Conservation (phyloP, 2,113 vertebrate species). For the Lichenostomus cassidix region DNA sequence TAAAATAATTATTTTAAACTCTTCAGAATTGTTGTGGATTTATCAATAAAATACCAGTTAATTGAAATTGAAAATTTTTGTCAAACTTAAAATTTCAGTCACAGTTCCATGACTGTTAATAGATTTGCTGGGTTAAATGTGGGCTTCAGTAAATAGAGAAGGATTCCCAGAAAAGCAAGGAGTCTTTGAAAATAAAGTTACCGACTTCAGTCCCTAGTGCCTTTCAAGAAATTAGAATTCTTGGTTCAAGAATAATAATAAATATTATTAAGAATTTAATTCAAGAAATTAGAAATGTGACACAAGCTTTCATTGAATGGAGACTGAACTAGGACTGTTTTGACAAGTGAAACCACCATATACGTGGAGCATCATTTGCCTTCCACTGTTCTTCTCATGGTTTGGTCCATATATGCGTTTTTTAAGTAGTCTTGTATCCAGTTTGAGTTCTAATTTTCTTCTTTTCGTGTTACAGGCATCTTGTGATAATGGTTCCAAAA, state of each 20-base stretch:
- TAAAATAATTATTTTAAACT: background rate
- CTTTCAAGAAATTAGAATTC: background rate
- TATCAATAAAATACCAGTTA: background rate
- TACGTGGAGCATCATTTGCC: background rate
- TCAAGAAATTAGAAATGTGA: background rate
- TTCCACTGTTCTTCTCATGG: background rate
- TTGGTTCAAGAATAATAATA: too few relatives aligned
- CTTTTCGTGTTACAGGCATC: conserved; percentile 79
- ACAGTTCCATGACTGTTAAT: background rate
- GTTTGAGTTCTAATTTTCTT: conserved; percentile 39
- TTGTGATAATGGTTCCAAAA: conserved; percentile 96
- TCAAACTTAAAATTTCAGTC: background rate
- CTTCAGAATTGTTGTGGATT: background rate
- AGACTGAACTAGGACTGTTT: background rate
- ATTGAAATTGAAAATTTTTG: background rate
- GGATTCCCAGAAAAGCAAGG: background rate
- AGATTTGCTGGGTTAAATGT: background rate
- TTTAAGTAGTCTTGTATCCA: background rate
- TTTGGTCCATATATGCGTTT: background rate
- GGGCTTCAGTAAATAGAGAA: background rate
- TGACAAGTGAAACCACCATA: background rate
- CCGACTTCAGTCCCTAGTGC: background rate
- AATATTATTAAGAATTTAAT: background rate
- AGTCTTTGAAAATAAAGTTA: background rate
- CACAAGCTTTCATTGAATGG: background rate